Base-by-base conservation (phyloP, 2,797 vertebrate species). In the Champsocephalus gunnari region DNA sequence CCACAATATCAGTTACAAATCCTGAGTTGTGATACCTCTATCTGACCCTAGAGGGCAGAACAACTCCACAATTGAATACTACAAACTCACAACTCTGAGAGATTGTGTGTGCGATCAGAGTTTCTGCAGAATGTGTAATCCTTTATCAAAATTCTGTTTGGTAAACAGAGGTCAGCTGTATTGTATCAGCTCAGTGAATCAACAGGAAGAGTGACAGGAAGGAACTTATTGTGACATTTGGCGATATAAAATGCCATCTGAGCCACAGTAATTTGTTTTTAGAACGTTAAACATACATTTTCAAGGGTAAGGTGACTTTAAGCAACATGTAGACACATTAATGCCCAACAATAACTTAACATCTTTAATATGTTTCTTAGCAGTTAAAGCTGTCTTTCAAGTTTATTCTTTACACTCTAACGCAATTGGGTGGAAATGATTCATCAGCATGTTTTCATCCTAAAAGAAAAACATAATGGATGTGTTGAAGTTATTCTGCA, bases 11-110 rank as follows among this genome's bases (percentile, higher is more conserved):
- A 44, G 48, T 12, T 32, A 2, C 1, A 47, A 43, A 17, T 8
- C 19, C 2, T n/a, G 7, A 50, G 14, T 32, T 86, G 86, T 72
- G 79, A 71, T 75, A 75, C 66, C 17, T 32, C 4, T 3, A 12
- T 19, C 24, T 47, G 44, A 58, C 90, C 3, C 82, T 77, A 89
- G 93, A 87, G 84, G 90, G 88, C 86, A 85, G 76, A 69, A 73
- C 38, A 53, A 58, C 73, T 76, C 90, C 75, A 93, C 49, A 28
- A 32, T 1, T 59, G 9, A 81, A 66, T 44, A n/a, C 21, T 28
- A 34, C 21, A 56, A 34, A 64, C 16, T 9, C 14, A 44, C 4
- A 11, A 12, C 3, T 4, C 12, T 7, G 14, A 13, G 21, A 16
- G 45, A 24, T 53, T 48, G 16, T 54, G n/a, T 32, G 41, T 21